Evolutionary conservation across 2,113 vertebrate genomes (phyloP), one percentile per base, ranked within the genome.

Genomic region (Sitta europaea): DNA sequence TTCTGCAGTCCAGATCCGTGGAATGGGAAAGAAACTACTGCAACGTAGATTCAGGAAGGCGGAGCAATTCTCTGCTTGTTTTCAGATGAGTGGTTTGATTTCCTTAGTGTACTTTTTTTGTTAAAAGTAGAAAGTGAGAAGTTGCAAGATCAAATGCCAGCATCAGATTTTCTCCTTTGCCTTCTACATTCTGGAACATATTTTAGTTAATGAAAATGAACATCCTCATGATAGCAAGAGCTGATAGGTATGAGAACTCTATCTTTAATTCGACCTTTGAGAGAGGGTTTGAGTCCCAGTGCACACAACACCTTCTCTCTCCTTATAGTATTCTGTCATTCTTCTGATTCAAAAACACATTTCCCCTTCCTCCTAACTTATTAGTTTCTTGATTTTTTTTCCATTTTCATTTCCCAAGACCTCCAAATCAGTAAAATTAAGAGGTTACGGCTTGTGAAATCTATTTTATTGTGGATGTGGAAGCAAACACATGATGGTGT

Each of bases 381-480:
- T 61, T 29, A 13, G 5, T 48, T 83, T 76, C 14, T 59, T 51
- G 3, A 12, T 7, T 19, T 61, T 82, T 43, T 23, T 57, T 29
- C 31, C 3, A 27, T n/a, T 77, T 77, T 16, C 11, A 22, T 28
- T 72, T 42, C 40, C 28, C 14, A 33, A 76, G 42, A 33, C 15
- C 21, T 62, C 6, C 1, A 58, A 70, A 73, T 59, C 11, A 43
- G 19, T 71, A 84, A 70, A 74, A 71, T 70, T 18, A 47, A 14
- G 11, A 73, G 11, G 27, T 55, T 10, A 31, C 0, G 0, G 0
- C 27, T 55, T 67, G 16, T 71, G 40, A 84, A 81, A 61, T 73
- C 17, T n/a, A 5, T 65, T 3, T 73, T 62, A 66, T 13, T 57
- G 24, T 72, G 11, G 43, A 59, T n/a, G 6, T 48, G 17, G 58